Conservation (phyloP, 2,113 vertebrate genomes). For the Pteropus alecto region DNA sequence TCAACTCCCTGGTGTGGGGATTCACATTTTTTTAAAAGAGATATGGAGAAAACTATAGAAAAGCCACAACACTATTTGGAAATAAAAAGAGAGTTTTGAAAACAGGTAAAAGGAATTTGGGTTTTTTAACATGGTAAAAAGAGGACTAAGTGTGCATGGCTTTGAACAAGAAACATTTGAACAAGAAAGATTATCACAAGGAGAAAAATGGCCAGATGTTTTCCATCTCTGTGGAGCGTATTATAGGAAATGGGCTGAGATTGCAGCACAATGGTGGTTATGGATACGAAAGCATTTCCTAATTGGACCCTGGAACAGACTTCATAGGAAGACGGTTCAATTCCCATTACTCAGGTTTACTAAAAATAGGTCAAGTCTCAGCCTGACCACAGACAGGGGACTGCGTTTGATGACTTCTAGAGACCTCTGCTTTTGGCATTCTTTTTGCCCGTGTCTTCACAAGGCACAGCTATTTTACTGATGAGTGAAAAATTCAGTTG, state of each 20-base stretch:
- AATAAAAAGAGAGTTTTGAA: background rate
- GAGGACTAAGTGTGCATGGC: background rate
- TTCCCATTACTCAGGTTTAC: conserved; percentile 39
- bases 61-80: background rate
- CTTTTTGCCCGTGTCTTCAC: background rate
- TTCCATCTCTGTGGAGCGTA: conserved; percentile 47
- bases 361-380: conserved; percentile 42
- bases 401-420: background rate
- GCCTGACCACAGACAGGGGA: background rate
- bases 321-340: conserved; percentile 56
- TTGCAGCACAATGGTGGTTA: conserved; percentile 37
- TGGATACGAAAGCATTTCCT: conserved; percentile 49
- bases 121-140: conserved; percentile 33
- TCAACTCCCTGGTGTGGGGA: background rate
- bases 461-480: background rate
- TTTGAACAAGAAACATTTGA: background rate
- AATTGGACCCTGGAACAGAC: conserved; percentile 58
- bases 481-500: background rate
- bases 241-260: conserved; percentile 57
- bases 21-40: background rate
- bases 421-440: background rate
- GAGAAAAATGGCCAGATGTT: conserved; percentile 52
- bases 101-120: background rate
- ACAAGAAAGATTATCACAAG: conserved; percentile 22
- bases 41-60: background rate